Evolutionary conservation across 2,113 vertebrate genomes (phyloP), one percentile per base, ranked within the genome.

Genomic region (Dermatemys mawii): DNA sequence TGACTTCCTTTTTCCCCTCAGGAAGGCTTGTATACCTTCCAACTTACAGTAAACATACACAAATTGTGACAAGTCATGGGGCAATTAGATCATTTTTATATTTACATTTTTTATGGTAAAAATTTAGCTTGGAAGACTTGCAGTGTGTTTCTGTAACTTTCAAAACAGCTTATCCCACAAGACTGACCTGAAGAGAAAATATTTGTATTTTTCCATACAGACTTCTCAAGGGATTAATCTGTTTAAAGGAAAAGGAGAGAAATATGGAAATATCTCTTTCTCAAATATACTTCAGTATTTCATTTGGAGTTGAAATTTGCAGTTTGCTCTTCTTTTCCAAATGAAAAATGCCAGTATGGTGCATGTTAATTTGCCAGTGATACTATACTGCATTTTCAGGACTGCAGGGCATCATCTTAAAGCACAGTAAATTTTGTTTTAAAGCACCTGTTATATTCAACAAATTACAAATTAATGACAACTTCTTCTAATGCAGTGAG

Each of bases 51-150:
- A 90, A 93, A 91, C 83, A 92, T 49, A 83, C 46, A 80, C 78
- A 95, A 93, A 94, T 94, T 78, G 54, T 93, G 86, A 78, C 92
- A 94, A 90, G 83, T 79, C 63, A 17, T 83, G 90, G 94, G 86
- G 85, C 82, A 93, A 57, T 78, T 84, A 86, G 87, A 85, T 91
- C 19, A 88, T 8, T 82, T 83, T 51, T 78, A 87, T 84, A 78
- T 21, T 92, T 92, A 81, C 57, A 24, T 93, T 41, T 73, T 84
- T 93, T 55, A n/a, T n/a, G 81, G 16, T 86, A 84, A 83, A 93
- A 93, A 93, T 67, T 63, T 79, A 32, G 67, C 94, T 91, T 96
- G 63, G 60, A 50, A 84, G 90, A 86, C 73, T 93, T 93, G 89
- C 75, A 88, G 21, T 16, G 41, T 76, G 63, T 90, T 73, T 89